phyloP scores from a whole-genome alignment of 2,888 invertebrate species.

The Drosophila atripex region DNA sequence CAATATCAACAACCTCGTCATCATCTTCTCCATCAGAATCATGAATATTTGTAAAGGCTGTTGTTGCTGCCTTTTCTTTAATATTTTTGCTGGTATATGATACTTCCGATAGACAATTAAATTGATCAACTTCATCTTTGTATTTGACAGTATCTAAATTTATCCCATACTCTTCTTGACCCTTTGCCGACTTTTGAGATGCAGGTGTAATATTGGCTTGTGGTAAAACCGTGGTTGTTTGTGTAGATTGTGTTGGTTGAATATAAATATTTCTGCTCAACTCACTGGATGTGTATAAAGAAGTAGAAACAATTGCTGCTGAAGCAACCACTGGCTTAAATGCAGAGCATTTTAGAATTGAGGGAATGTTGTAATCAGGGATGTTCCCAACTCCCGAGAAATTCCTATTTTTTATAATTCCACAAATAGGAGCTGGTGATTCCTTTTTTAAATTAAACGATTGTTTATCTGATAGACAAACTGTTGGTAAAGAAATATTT shows the following conservation, averaged over 20 bases:
- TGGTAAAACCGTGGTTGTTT: conserved; percentile 61
- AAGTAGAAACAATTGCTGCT: conserved; percentile 64
- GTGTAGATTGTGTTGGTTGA: conserved; percentile 38
- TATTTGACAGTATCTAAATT: conserved; percentile 31
- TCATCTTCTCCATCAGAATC: conserved; percentile 53
- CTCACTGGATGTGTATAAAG: conserved; percentile 62
- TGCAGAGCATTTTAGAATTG: conserved; percentile 70
- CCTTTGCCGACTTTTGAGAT: conserved; percentile 36
- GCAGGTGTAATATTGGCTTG: conserved; percentile 53
- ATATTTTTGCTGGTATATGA: conserved; percentile 2
- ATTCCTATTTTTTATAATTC: conserved; percentile 43
- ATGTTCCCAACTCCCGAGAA: conserved; percentile 20
- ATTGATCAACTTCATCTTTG: conserved; percentile 28
- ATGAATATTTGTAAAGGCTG: conserved; percentile 4
- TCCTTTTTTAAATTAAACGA: conserved; percentile 51
- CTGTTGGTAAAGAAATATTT: conserved; percentile 18
- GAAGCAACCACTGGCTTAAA: conserved; percentile 77
- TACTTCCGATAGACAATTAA: not conserved
- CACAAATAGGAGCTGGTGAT: conserved; percentile 24
- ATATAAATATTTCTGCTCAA: conserved; percentile 45
- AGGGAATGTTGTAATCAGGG: conserved; percentile 62
- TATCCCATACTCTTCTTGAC: conserved; percentile 38
- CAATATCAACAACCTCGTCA: conserved; percentile 92
- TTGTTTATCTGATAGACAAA: conserved; percentile 29
- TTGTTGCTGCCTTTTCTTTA: conserved; percentile 14